Evolutionary conservation across 2,888 invertebrate species (phyloP).

Genomic region (Tachina fera): DNA sequence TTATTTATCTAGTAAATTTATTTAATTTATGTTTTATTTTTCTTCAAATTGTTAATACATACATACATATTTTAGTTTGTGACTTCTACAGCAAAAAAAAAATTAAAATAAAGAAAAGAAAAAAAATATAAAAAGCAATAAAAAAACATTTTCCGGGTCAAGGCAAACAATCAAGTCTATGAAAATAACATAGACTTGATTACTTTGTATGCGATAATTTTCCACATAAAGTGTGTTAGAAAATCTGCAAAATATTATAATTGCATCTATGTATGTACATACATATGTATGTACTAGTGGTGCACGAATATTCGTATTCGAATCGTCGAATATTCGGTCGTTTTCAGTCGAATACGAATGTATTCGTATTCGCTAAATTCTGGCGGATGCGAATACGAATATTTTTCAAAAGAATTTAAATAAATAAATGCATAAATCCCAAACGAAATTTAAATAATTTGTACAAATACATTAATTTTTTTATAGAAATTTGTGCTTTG

Average conservation of each 20-base stretch:
- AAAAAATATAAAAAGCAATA: background rate
- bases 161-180: conserved; percentile 36
- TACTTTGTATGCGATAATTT: background rate
- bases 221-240: background rate
- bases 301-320: no score
- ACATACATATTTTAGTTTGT: background rate
- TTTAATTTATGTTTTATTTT: background rate
- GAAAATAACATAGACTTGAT: background rate
- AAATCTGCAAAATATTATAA: background rate
- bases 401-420: no score
- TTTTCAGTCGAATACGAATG: no score
- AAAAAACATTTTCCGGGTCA: conserved; percentile 53
- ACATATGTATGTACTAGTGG: conserved; percentile 13
- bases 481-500: no score
- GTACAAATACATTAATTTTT: no score
- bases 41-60: background rate
- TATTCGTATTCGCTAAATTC: no score
- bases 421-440: no score
- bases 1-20: background rate
- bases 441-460: no score
- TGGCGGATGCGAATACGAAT: no score
- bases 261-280: no score
- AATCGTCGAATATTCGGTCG: no score
- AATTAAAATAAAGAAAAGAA: background rate
- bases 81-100: conserved; percentile 23